These are phyloP conservation scores for Ceryle rudis DNA, from an alignment of 2,797 vertebrate species.

Conservation along the genomic window DNA sequence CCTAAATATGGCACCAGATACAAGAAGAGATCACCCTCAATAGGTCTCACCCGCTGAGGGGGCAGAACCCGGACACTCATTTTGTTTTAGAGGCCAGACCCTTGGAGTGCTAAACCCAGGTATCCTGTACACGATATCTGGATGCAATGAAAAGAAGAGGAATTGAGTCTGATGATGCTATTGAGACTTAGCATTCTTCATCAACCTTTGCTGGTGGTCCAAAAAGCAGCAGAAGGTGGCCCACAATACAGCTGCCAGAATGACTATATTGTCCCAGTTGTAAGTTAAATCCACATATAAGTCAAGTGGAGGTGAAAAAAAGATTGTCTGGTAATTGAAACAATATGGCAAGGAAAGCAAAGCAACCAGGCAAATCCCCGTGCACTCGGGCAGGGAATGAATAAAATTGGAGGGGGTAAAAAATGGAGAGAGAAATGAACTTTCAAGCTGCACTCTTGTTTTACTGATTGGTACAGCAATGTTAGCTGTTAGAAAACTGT, in stretches of 20 bases:
- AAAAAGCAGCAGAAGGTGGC: constrained; percentile 34
- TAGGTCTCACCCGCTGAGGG: neutral
- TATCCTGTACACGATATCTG: neutral
- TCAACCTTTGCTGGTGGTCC: constrained; percentile 34
- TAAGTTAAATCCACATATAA: neutral
- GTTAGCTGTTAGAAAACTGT: neutral
- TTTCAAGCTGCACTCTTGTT: neutral
- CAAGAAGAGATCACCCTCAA: neutral
- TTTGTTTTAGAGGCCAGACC: neutral
- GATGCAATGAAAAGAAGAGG: neutral
- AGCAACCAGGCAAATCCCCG: constrained; percentile 17
- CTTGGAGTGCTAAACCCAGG: neutral
- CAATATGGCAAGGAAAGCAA: constrained; percentile 8
- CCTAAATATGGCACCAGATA: constrained; percentile 31
- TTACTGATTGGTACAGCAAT: neutral
- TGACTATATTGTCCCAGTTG: neutral
- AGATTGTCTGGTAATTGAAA: constrained; percentile 42
- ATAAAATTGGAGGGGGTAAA: neutral
- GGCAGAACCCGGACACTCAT: neutral
- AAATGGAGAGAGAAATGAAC: neutral
- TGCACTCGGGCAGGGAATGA: neutral
- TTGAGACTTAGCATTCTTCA: neutral
- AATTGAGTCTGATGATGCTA: neutral
- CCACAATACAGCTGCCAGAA: neutral
- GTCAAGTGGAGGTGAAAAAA: constrained; percentile 43